Evolutionary conservation across 2,113 vertebrate genomes (phyloP).

Genomic region (Copsychus sechellarum): DNA sequence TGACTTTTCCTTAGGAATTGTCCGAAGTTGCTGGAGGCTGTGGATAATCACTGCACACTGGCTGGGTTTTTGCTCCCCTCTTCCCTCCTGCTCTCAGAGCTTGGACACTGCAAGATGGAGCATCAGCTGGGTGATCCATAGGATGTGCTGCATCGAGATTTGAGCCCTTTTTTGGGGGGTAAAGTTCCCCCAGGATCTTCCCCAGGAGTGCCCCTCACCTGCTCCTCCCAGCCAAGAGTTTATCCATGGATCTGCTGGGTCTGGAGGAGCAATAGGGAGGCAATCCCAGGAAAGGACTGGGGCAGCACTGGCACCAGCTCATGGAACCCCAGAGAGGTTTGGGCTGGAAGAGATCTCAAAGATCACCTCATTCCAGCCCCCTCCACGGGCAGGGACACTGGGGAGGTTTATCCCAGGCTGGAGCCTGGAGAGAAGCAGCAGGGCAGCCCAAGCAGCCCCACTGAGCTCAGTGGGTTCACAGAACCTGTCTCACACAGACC

Average conservation of each 20-base stretch:
- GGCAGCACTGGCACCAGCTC: rapidly evolving
- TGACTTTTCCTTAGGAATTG: background rate
- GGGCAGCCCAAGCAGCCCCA: background rate
- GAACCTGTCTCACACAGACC: background rate
- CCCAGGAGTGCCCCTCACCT: background rate
- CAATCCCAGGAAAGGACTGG: background rate
- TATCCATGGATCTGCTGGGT: background rate
- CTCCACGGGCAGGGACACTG: background rate
- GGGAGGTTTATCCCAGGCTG: background rate
- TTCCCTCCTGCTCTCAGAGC: background rate
- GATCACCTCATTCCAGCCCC: background rate
- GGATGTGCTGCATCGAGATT: background rate
- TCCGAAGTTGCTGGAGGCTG: background rate
- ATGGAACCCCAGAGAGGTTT: rapidly evolving
- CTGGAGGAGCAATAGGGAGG: background rate
- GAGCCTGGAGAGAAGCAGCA: background rate
- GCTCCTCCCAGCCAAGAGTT: background rate
- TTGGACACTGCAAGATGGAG: background rate
- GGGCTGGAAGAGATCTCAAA: background rate
- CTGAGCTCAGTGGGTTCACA: background rate
- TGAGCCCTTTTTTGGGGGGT: background rate
- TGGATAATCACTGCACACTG: too few species aligned
- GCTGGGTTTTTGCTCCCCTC: background rate
- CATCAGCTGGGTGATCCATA: background rate
- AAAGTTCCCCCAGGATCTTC: background rate